Conservation (phyloP, 2,113 vertebrate genomes). For the Scomber japonicus region DNA sequence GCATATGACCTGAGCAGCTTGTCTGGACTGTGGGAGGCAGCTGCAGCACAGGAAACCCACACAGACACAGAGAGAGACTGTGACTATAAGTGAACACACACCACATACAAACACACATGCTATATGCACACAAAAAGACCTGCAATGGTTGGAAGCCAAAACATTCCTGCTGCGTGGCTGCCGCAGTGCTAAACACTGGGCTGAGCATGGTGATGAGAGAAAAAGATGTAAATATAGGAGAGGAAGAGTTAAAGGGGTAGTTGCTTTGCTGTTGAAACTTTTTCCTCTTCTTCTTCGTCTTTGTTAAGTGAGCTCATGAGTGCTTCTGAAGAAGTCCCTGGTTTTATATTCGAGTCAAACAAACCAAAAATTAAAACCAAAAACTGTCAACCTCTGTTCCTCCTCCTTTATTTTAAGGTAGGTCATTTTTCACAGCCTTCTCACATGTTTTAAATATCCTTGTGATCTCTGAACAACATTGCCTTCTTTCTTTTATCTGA, state of each 20-base stretch:
- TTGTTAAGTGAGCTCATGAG: too few species aligned
- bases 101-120: conserved; percentile 4
- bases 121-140: conserved; percentile 1
- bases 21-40: conserved; percentile 32
- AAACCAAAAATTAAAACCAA: too few species aligned
- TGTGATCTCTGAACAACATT: neutral
- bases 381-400: too few species aligned
- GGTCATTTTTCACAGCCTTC: too few species aligned
- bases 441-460: neutral
- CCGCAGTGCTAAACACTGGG: neutral
- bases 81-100: neutral
- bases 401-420: too few species aligned
- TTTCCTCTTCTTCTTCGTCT: neutral
- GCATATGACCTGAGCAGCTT: neutral
- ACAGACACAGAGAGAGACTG: neutral
- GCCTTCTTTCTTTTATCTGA: neutral
- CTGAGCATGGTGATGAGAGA: neutral
- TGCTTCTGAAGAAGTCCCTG: too few species aligned
- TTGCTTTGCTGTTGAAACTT: neutral
- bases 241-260: neutral
- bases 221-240: neutral
- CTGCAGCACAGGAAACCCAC: conserved; percentile 13
- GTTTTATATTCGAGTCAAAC: too few species aligned
- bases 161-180: neutral
- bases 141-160: neutral